Percentiles rank a stretch among this genome's conserved stretches.
Evolutionary conservation across 2,113 vertebrate genomes (phyloP).

Genomic region (Mus musculus): DNA sequence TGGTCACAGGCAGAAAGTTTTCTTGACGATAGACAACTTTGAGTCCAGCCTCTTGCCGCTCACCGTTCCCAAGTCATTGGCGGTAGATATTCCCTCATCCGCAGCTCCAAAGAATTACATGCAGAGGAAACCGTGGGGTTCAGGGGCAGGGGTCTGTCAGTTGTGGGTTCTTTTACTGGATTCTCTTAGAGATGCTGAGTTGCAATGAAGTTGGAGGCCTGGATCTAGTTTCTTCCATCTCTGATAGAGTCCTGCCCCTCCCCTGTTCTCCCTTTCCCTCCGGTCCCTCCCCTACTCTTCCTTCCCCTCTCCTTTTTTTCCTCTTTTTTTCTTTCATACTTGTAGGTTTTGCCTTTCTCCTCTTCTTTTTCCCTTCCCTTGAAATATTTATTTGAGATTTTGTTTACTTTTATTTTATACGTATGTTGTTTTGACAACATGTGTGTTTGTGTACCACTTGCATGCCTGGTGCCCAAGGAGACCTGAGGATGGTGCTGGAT

Average conservation of each 20-base stretch:
- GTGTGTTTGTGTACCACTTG: neutral
- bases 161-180: neutral
- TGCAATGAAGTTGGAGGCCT: neutral
- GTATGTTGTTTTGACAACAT: neutral
- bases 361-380: neutral
- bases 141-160: neutral
- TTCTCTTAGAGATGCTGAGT: neutral
- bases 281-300: rapidly evolving
- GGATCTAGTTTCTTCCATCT: neutral
- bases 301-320: neutral
- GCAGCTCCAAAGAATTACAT: neutral
- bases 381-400: neutral
- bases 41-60: neutral
- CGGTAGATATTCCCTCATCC: neutral
- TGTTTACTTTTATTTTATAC: neutral
- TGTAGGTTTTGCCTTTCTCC: too few relatives aligned
- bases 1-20: neutral
- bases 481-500: too few relatives aligned
- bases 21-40: neutral
- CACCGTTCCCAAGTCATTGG: neutral
- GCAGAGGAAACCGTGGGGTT: neutral
- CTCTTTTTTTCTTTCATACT: too few relatives aligned
- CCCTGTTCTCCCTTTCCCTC: rapidly evolving
- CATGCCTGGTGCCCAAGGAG: neutral
- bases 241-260: neutral